phyloP scores from a whole-genome alignment of 2,113 vertebrate species.

The Chionomys nivalis region DNA sequence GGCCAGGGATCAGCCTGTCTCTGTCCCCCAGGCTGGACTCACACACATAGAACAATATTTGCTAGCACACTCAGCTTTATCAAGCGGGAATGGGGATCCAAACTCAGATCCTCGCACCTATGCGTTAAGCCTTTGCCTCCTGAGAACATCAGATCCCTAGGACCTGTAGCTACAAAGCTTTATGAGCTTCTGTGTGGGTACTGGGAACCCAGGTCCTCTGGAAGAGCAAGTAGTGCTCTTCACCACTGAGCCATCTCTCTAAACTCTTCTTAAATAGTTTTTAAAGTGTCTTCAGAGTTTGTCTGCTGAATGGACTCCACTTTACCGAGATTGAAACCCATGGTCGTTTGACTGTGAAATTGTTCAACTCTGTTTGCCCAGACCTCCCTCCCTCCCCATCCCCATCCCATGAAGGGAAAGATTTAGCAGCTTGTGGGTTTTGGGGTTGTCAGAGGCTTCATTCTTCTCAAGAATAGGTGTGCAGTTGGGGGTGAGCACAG shows the following conservation, averaged over 20 bases:
- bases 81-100: neutral
- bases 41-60: too few species aligned
- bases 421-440: conserved; percentile 71
- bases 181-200: neutral
- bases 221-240: neutral
- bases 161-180: neutral
- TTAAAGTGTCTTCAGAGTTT: neutral
- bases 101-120: neutral
- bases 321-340: conserved; percentile 23
- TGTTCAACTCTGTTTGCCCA: conserved; percentile 35
- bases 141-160: neutral
- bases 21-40: neutral
- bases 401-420: conserved; percentile 36
- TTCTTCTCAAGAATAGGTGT: conserved; percentile 78
- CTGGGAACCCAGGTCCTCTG: neutral
- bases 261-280: neutral
- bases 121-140: neutral
- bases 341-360: conserved; percentile 38
- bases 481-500: conserved; percentile 71
- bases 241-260: neutral
- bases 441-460: conserved; percentile 75
- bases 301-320: conserved; percentile 55
- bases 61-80: neutral
- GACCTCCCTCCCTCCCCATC: neutral
- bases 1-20: neutral